Evolutionary conservation across 1,140 invertebrate genomes (phyloP), one percentile per base, ranked within the genome.

Genomic region (Solenopsis fugax): DNA sequence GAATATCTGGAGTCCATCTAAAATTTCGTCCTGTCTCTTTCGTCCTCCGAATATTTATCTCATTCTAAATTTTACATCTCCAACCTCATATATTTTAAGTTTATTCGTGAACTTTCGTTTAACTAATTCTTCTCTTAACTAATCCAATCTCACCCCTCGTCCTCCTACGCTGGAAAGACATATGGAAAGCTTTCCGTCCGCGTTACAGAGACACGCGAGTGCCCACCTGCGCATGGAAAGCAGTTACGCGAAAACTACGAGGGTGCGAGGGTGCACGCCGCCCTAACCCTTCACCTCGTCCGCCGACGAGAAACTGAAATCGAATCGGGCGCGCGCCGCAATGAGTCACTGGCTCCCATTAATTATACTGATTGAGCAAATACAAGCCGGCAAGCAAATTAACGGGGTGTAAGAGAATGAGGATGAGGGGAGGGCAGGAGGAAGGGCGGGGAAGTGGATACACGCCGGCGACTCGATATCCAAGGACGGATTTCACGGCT

Each of bases 291-390:
- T 34, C 29, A 80, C 7, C 56, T 37, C 37, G 3, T 78, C 12
- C 75, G 75, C 24, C 58, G 37, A 41, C 54, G 84, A 85, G 81
- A 60, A 80, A 77, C 45, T 78, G 73, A 78, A 86, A 86, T 84
- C 48, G 78, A 82, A 84, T 69, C 86, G 78, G 18, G 13, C 67
- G 34, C 16, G 48, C 16, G 48, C 86, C 65, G 67, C 86, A 87
- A 87, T 87, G 86, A 87, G 58, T 87, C 86, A 87, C 69, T 50
- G 86, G 69, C 86, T 75, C 10, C 50, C 86, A 87, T 87, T 87
- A 87, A 87, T 87, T 85, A 87, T 81, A 87, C 86, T 85, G 86
- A 87, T 87, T 85, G 86, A 87, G 81, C 86, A 85, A 87, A 87
- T 60, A 85, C 54, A 60, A 48, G 50, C 65, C 86, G 45, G 67